phyloP scores from a whole-genome alignment of 2,797 vertebrate genomes.

The Chelonia mydas region DNA sequence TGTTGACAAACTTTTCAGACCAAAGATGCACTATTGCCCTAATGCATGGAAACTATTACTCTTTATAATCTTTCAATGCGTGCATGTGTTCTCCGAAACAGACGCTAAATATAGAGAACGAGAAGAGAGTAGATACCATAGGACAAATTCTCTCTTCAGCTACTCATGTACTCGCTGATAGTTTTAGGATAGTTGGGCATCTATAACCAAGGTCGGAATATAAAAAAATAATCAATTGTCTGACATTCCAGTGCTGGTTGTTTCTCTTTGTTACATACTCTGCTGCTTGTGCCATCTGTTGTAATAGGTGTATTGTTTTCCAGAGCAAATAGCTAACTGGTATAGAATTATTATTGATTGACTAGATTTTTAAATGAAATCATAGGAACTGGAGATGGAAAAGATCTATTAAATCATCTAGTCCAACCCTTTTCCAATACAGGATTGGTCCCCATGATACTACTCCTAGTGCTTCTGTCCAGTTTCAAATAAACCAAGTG shows the following conservation, averaged over 20 bases:
- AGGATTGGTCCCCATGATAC: background rate
- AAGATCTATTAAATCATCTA: background rate
- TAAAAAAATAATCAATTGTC: background rate
- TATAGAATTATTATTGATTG: background rate
- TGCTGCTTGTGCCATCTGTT: background rate
- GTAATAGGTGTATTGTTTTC: background rate
- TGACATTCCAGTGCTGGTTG: background rate
- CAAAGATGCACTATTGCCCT: background rate
- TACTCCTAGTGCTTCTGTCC: background rate
- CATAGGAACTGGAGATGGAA: background rate
- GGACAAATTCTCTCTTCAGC: background rate
- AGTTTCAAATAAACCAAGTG: background rate
- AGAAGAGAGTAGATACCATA: background rate
- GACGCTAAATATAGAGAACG: background rate
- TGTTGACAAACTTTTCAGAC: constrained; percentile 14
- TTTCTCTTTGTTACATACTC: background rate
- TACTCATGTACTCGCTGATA: accelerated
- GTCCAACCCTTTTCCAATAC: background rate
- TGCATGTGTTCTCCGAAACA: background rate
- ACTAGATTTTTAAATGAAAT: background rate
- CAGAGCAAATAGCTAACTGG: background rate
- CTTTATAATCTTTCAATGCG: background rate
- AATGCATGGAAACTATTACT: constrained; percentile 54
- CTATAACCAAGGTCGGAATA: background rate
- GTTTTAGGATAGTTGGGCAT: background rate